phyloP scores from a whole-genome alignment of 2,888 invertebrate genomes.

The Ceriagrion tenellum region DNA sequence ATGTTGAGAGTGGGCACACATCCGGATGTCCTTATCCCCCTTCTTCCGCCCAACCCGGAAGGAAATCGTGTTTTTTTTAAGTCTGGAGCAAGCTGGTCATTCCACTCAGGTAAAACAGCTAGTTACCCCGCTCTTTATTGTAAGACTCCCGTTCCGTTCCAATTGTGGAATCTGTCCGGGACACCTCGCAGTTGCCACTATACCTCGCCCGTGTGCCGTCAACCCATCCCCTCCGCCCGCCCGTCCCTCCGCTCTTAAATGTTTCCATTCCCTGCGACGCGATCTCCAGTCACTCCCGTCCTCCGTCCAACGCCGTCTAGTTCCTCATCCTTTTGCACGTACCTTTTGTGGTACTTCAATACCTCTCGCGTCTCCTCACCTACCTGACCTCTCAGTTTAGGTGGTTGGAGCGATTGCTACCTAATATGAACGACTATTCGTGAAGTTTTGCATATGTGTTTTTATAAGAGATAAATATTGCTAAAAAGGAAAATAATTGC shows the following conservation, averaged over 20 bases:
- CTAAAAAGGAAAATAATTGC: too few species aligned
- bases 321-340: neutral
- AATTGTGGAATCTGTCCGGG: too few species aligned
- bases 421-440: too few species aligned
- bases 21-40: too few species aligned
- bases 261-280: neutral
- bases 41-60: too few species aligned
- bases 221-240: neutral
- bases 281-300: neutral
- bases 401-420: too few species aligned
- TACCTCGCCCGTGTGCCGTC: neutral
- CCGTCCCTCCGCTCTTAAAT: neutral
- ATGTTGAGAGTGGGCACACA: too few species aligned
- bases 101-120: neutral
- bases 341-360: neutral
- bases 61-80: neutral
- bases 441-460: too few species aligned
- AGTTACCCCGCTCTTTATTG: neutral
- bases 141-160: neutral
- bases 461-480: too few species aligned
- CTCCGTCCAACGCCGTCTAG: neutral
- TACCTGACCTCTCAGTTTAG: neutral
- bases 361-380: neutral
- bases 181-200: too few species aligned
- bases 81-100: neutral